These are phyloP conservation scores for Acrossocheilus wenchowensis DNA, from an alignment of 2,797 vertebrate species.

Conservation along the genomic window DNA sequence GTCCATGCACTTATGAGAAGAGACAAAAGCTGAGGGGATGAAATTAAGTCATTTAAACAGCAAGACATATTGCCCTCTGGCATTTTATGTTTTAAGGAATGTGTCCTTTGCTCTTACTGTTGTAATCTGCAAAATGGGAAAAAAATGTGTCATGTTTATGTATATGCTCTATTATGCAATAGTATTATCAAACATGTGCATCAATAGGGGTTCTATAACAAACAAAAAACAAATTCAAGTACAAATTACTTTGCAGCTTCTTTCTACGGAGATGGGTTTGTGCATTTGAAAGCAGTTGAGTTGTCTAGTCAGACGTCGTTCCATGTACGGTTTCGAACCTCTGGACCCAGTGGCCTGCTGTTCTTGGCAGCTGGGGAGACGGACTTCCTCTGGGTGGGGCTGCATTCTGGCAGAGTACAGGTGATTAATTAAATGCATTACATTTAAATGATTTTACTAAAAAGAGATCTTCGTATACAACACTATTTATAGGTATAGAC, in stretches of 20 bases:
- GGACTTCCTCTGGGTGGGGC: slow-evolving; percentile 84
- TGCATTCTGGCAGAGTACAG: slow-evolving; percentile 81
- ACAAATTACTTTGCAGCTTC: slow-evolving; percentile 75
- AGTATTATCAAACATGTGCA: neutral
- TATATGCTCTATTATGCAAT: neutral
- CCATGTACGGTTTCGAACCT: slow-evolving; percentile 84
- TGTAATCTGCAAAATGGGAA: neutral
- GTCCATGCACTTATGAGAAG: neutral
- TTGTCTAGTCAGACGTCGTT: slow-evolving; percentile 77
- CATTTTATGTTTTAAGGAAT: slow-evolving; percentile 8
- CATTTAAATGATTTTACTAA: neutral
- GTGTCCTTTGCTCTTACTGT: neutral
- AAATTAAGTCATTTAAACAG: neutral
- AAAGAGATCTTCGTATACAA: neutral
- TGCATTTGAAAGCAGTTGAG: slow-evolving; percentile 81
- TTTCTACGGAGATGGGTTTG: slow-evolving; percentile 89
- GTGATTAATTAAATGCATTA: slow-evolving; percentile 63
- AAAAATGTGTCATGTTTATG: neutral
- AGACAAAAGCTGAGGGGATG: neutral
- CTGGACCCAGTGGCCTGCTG: slow-evolving; percentile 81
- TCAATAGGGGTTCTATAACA: neutral
- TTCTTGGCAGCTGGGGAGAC: slow-evolving; percentile 84
- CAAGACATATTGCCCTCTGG: neutral
- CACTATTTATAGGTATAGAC: neutral
- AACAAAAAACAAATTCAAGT: neutral